These are phyloP conservation scores for Rhabdomys dilectus DNA, from an alignment of 2,113 vertebrate genomes.

Conservation along the genomic window DNA sequence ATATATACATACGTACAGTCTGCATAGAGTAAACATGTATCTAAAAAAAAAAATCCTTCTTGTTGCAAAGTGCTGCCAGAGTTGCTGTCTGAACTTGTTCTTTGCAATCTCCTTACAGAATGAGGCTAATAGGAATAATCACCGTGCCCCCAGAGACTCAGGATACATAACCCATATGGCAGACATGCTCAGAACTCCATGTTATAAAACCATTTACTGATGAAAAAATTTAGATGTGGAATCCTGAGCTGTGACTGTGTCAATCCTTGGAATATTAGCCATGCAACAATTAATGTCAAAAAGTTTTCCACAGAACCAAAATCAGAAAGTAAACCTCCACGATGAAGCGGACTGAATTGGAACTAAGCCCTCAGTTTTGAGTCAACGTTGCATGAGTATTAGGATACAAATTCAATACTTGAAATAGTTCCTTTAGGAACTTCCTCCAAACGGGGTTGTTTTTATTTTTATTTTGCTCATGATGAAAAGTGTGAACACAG, in stretches of 20 bases:
- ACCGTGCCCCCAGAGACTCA: not conserved
- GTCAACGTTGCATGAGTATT: not conserved
- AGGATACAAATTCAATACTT: not conserved
- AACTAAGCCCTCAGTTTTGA: not conserved
- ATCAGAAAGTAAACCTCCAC: not conserved
- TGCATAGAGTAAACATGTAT: constrained; percentile 35
- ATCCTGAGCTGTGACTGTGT: not conserved
- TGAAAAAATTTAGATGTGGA: not conserved
- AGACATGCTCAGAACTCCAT: not conserved
- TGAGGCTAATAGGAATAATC: constrained; percentile 12
- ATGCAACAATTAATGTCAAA: constrained; percentile 7
- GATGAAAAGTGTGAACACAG: not conserved
- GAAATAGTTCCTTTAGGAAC: constrained; percentile 7
- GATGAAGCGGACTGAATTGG: not conserved
- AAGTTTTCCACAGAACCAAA: not conserved
- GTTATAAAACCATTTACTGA: not conserved
- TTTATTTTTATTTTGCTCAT: not conserved
- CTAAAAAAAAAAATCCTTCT: constrained; percentile 37
- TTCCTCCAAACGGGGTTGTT: not conserved
- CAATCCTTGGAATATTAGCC: not conserved
- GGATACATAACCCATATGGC: not conserved
- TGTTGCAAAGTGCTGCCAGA: constrained; percentile 56
- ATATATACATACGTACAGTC: not conserved
- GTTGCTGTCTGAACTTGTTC: constrained; percentile 30
- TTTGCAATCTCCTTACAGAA: constrained; percentile 27